Percentiles rank a stretch among this genome's conserved stretches.
phyloP scores from a whole-genome alignment of 2,888 invertebrate genomes.

The Hipparchia semele region DNA sequence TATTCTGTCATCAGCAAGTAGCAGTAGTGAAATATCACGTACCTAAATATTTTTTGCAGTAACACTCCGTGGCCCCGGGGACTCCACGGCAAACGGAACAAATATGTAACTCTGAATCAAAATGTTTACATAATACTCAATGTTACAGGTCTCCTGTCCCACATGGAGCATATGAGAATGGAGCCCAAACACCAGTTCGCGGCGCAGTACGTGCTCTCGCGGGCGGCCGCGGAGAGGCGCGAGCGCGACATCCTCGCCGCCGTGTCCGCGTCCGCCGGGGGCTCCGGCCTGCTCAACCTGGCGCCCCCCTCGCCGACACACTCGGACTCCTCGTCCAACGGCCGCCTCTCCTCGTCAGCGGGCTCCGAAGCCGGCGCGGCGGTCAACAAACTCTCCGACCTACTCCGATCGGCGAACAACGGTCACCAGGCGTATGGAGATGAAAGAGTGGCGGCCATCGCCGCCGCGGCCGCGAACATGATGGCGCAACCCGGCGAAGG shows the following conservation, averaged over 20 bases:
- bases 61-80: no score
- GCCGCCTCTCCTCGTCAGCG: slow-evolving; percentile 90
- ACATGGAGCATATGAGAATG: slow-evolving; percentile 99
- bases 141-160: slow-evolving; percentile 91
- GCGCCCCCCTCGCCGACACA: slow-evolving; percentile 93
- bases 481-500: slow-evolving; percentile 85
- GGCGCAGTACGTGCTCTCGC: slow-evolving; percentile 94
- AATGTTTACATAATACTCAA: background rate
- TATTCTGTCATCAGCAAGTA: no score
- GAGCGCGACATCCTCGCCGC: slow-evolving; percentile 91
- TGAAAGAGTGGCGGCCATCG: slow-evolving; percentile 88
- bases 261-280: slow-evolving; percentile 85
- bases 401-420: slow-evolving; percentile 86
- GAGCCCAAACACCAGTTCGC: slow-evolving; percentile 98
- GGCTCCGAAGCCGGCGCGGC: slow-evolving; percentile 88
- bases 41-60: no score
- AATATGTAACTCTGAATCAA: background rate
- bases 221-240: slow-evolving; percentile 95
- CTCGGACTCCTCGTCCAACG: slow-evolving; percentile 94
- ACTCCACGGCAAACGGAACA: background rate
- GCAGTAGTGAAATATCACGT: no score
- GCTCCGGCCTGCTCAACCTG: slow-evolving; percentile 85
- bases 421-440: slow-evolving; percentile 86
- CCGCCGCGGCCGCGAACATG: slow-evolving; percentile 85
- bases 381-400: slow-evolving; percentile 82